Percentiles rank a stretch among this genome's conserved stretches.
Conservation (phyloP, 2,888 invertebrate genomes). For the Gerris lacustris region DNA sequence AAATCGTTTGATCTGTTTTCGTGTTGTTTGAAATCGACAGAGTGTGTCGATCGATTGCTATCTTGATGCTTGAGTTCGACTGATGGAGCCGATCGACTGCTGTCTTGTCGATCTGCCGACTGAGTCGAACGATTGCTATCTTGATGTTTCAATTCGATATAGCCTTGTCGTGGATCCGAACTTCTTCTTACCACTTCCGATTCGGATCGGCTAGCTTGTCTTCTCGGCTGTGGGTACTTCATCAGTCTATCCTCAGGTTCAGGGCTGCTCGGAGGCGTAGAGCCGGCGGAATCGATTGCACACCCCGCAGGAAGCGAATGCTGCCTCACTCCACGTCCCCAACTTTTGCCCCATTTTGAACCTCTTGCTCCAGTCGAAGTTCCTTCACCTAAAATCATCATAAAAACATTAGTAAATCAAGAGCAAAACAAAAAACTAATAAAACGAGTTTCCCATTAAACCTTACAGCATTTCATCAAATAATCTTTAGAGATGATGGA, state of each 20-base stretch:
- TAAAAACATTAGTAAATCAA: background rate
- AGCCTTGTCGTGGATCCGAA: background rate
- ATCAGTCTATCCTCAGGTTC: background rate
- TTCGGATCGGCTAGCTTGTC: background rate
- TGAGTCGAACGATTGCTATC: background rate
- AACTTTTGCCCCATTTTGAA: background rate
- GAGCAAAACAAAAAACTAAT: background rate
- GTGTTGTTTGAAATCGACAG: background rate
- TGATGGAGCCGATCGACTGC: background rate
- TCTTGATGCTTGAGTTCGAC: background rate
- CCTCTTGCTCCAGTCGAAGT: background rate
- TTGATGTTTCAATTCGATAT: background rate
- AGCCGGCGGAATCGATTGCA: background rate
- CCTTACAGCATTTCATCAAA: too few species aligned
- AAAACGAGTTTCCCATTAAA: background rate
- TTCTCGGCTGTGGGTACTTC: background rate
- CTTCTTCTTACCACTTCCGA: background rate
- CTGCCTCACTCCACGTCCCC: background rate
- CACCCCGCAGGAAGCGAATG: background rate
- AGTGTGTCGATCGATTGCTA: background rate
- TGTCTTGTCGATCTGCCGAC: background rate
- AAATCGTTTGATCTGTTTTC: background rate
- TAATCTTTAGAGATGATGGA: too few species aligned
- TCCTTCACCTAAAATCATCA: background rate
- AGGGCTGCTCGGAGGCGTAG: background rate